Evolutionary conservation across 2,797 vertebrate genomes (phyloP).

Genomic region (Dromococcyx pavoninus): DNA sequence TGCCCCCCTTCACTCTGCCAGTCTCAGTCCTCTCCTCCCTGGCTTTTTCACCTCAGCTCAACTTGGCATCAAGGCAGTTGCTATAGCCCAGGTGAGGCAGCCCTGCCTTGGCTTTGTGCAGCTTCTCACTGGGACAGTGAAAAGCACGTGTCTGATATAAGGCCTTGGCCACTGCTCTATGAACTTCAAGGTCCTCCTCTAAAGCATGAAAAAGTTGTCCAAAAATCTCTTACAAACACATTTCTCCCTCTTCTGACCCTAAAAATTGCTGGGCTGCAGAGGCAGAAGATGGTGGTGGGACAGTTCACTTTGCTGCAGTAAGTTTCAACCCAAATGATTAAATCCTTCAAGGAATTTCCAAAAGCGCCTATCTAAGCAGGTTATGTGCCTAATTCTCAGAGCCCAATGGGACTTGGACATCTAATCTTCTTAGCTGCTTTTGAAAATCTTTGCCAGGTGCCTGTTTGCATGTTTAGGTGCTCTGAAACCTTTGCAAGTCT

Average conservation of each 20-base stretch:
- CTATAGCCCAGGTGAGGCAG: neutral
- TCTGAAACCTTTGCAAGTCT: neutral
- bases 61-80: neutral
- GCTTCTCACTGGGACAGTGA: neutral
- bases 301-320: neutral
- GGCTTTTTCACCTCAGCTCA: neutral
- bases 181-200: neutral
- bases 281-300: neutral
- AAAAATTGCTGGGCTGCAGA: neutral
- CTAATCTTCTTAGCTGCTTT: slow-evolving; percentile 55
- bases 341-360: slow-evolving; percentile 49
- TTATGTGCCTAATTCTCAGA: slow-evolving; percentile 37
- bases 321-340: slow-evolving; percentile 34
- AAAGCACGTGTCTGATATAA: fast-evolving
- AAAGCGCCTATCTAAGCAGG: slow-evolving; percentile 51
- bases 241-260: neutral
- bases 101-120: neutral
- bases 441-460: slow-evolving; percentile 55
- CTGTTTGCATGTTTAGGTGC: slow-evolving; percentile 31
- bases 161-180: fast-evolving
- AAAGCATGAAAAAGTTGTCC: neutral
- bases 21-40: neutral
- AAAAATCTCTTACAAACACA: neutral
- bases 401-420: slow-evolving; percentile 15
- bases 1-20: neutral